Percentiles rank a stretch among this genome's conserved stretches.
These are phyloP conservation scores for Acipenser ruthenus DNA, from an alignment of 2,797 vertebrate species.

Conservation along the genomic window DNA sequence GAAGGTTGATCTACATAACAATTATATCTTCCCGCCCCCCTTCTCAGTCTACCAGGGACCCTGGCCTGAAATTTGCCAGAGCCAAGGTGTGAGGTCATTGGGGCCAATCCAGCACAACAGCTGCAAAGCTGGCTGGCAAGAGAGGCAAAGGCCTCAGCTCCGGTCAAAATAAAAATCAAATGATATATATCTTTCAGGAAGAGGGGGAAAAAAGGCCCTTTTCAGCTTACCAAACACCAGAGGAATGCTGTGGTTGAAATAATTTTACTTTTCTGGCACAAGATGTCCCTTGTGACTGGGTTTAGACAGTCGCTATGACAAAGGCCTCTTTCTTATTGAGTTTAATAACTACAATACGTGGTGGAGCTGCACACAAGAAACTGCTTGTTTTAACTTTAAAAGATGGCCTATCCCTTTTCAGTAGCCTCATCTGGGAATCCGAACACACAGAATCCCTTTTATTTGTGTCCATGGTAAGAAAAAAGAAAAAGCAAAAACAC, in stretches of 20 bases:
- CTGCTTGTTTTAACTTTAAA: conserved; percentile 37
- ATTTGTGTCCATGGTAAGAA: too few relatives aligned
- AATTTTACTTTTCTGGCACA: conserved; percentile 63
- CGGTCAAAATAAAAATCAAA: conserved; percentile 39
- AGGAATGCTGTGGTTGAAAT: conserved; percentile 63
- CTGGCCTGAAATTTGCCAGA: background rate
- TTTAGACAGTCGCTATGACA: conserved; percentile 60
- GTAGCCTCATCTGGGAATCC: background rate
- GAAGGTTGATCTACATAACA: too few relatives aligned
- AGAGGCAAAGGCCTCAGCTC: background rate
- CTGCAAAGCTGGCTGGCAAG: conserved; percentile 12
- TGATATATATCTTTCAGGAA: conserved; percentile 34
- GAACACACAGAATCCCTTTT: background rate
- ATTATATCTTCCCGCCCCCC: too few relatives aligned
- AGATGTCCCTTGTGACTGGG: conserved; percentile 63
- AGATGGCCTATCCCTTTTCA: conserved; percentile 14
- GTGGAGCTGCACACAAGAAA: conserved; percentile 46
- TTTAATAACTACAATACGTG: conserved; percentile 53
- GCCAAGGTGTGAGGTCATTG: conserved; percentile 20
- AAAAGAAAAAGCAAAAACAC: too few relatives aligned
- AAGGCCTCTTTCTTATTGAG: conserved; percentile 71
- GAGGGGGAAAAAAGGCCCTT: conserved; percentile 31
- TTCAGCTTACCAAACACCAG: conserved; percentile 52
- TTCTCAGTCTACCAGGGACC: too few relatives aligned
- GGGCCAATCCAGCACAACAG: background rate